Percentiles rank a stretch among this genome's conserved stretches.
These are phyloP conservation scores for Melieria crassipennis DNA, from an alignment of 2,888 invertebrate species.

Conservation along the genomic window DNA sequence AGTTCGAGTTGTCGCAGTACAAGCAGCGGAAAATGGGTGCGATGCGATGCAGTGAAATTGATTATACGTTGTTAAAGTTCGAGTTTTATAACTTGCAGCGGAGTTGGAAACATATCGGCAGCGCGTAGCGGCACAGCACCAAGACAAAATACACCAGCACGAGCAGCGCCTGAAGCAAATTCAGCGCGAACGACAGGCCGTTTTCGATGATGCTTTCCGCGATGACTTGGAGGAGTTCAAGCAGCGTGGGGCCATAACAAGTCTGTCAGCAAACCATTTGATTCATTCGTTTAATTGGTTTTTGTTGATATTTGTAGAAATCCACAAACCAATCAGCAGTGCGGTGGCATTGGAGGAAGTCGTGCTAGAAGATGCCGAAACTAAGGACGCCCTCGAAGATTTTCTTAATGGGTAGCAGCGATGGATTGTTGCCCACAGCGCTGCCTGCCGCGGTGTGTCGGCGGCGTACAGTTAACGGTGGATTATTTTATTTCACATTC, in stretches of 20 bases:
- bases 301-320: conserved; percentile 45
- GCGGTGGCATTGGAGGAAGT: conserved; percentile 72
- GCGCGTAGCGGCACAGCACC: conserved; percentile 70
- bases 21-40: conserved; percentile 73
- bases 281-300: background rate
- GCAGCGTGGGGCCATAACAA: conserved; percentile 71
- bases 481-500: no score
- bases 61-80: background rate
- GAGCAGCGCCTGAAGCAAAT: conserved; percentile 70
- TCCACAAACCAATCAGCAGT: conserved; percentile 50
- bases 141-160: conserved; percentile 68
- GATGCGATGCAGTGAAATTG: background rate
- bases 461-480: no score
- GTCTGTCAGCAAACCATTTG: conserved; percentile 55
- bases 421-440: background rate
- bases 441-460: no score
- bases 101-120: conserved; percentile 66
- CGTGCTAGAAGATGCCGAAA: conserved; percentile 71
- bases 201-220: conserved; percentile 77
- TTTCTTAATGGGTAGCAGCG: conserved; percentile 68
- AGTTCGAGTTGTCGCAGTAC: conserved; percentile 72
- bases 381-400: conserved; percentile 71
- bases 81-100: conserved; percentile 46
- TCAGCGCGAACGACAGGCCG: conserved; percentile 74
- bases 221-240: conserved; percentile 74